phyloP scores from a whole-genome alignment of 2,888 invertebrate genomes.

The Allygus modestus region DNA sequence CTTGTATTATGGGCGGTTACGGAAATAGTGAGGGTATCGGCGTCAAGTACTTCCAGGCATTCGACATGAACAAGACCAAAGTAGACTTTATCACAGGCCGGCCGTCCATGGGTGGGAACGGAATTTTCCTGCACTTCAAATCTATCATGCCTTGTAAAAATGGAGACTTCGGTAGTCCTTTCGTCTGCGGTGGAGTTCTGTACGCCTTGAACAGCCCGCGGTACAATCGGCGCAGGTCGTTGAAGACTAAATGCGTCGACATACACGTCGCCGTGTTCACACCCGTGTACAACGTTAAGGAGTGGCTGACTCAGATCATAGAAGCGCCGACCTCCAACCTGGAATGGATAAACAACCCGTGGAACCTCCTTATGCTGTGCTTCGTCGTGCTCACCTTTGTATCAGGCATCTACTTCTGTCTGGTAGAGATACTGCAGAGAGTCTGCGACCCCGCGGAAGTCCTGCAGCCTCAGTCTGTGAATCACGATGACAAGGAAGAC shows the following conservation, averaged over 20 bases:
- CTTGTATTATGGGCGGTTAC: slow-evolving; percentile 13
- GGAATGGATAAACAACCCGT: slow-evolving; percentile 28
- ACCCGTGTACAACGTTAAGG: not conserved
- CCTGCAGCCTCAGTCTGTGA: no score
- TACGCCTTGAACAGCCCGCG: not conserved
- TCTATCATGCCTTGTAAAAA: not conserved
- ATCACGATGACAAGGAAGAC: not conserved
- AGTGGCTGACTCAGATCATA: slow-evolving; percentile 1
- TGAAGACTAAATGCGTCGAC: not conserved
- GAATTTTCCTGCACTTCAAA: not conserved
- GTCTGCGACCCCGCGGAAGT: not conserved
- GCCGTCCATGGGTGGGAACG: not conserved
- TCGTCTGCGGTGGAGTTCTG: not conserved
- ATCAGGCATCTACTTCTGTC: slow-evolving; percentile 13
- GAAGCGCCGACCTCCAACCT: not conserved
- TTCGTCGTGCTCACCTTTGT: not conserved
- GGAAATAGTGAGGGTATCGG: not conserved
- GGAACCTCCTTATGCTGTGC: slow-evolving; percentile 14
- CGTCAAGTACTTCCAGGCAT: not conserved
- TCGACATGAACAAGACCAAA: not conserved
- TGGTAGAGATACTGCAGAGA: not conserved
- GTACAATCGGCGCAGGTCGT: not conserved
- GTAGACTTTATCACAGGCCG: not conserved
- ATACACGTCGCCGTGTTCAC: not conserved
- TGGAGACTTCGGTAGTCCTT: not conserved